These are phyloP conservation scores for Mystacides longicornis DNA, from an alignment of 2,888 invertebrate genomes.

Conservation along the genomic window DNA sequence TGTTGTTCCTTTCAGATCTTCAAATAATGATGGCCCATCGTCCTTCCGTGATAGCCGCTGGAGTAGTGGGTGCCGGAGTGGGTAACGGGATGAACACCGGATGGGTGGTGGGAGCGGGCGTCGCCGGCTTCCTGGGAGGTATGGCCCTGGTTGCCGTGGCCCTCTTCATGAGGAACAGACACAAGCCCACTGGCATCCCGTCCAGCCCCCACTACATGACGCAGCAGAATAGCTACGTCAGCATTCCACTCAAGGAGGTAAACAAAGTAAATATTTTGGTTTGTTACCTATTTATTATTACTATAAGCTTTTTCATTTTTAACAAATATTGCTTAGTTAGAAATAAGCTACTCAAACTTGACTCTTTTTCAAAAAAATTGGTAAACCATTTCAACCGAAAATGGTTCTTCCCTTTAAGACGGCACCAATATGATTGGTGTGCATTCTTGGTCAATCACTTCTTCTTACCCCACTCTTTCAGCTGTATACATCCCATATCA, in stretches of 20 bases:
- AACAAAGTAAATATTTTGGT: slow-evolving; percentile 30
- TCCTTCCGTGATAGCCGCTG: slow-evolving; percentile 26
- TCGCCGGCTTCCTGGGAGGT: slow-evolving; percentile 28
- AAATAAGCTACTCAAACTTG: too few relatives aligned
- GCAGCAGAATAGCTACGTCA: slow-evolving; percentile 78
- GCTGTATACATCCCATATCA: too few relatives aligned
- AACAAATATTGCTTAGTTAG: too few relatives aligned
- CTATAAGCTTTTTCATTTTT: too few relatives aligned
- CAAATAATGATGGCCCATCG: slow-evolving; percentile 45
- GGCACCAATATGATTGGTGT: too few relatives aligned
- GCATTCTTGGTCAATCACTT: too few relatives aligned
- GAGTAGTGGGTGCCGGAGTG: background rate
- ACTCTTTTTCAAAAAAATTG: too few relatives aligned
- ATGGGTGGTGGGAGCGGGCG: background rate
- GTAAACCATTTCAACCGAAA: too few relatives aligned
- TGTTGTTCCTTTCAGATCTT: slow-evolving; percentile 33
- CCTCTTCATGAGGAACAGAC: slow-evolving; percentile 36
- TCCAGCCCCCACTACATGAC: slow-evolving; percentile 77
- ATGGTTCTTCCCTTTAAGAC: too few relatives aligned
- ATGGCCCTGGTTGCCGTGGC: slow-evolving; percentile 41
- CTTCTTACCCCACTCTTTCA: too few relatives aligned
- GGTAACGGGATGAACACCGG: background rate
- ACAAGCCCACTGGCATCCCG: slow-evolving; percentile 52
- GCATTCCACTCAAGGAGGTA: slow-evolving; percentile 74
- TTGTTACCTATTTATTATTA: too few relatives aligned